A percentile compares a stretch with the other conserved stretches of the same genome.
These are phyloP conservation scores for Aporophyla nigra DNA, from an alignment of 2,888 invertebrate genomes.

Conservation along the genomic window DNA sequence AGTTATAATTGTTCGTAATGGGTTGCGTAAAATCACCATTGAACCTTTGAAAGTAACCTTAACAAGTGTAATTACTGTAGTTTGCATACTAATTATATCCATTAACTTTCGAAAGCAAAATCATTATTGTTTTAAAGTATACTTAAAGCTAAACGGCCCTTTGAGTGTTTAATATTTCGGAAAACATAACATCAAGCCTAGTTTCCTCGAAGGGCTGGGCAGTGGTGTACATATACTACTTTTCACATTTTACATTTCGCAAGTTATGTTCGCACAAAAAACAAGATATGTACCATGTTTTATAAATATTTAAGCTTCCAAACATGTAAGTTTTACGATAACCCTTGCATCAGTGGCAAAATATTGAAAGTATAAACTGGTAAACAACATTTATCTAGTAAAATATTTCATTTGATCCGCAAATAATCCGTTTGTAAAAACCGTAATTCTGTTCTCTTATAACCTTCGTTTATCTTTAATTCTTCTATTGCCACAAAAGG, in stretches of 20 bases:
- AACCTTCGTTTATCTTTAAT: too few species aligned
- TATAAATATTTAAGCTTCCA: too few species aligned
- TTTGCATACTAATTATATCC: slow-evolving; percentile 54
- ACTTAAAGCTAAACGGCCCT: slow-evolving; percentile 39
- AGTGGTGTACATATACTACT: not conserved
- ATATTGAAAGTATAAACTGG: too few species aligned
- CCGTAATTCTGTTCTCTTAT: too few species aligned
- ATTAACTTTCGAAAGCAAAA: slow-evolving; percentile 58
- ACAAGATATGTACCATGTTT: too few species aligned
- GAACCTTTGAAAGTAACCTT: slow-evolving; percentile 37
- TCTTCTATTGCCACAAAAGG: too few species aligned
- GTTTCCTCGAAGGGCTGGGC: not conserved
- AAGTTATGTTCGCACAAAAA: not conserved
- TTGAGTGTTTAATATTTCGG: slow-evolving; percentile 34
- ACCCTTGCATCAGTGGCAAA: too few species aligned
- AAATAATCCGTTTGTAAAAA: too few species aligned
- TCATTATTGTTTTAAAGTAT: slow-evolving; percentile 40
- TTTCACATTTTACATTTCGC: not conserved
- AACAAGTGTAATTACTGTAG: slow-evolving; percentile 46
- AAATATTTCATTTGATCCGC: too few species aligned
- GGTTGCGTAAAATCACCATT: slow-evolving; percentile 37
- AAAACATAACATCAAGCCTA: not conserved
- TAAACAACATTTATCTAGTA: too few species aligned
- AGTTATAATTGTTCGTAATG: slow-evolving; percentile 24
- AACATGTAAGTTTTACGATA: too few species aligned